These are phyloP conservation scores for Microplitis mediator DNA, from an alignment of 1,140 invertebrate species.

Conservation along the genomic window DNA sequence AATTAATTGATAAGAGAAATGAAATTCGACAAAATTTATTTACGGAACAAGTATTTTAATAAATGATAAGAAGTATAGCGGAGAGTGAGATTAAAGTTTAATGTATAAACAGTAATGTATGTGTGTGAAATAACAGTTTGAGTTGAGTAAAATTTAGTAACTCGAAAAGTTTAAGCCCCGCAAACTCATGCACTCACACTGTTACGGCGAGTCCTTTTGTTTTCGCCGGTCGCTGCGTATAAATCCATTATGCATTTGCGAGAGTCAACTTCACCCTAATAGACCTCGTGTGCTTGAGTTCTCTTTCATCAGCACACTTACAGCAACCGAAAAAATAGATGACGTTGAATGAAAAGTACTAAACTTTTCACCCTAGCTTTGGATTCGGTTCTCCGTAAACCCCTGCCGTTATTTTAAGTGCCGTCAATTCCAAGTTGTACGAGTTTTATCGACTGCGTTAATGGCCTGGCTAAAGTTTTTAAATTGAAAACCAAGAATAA, in stretches of 20 bases:
- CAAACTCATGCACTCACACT: background rate
- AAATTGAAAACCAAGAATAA: slow-evolving; percentile 12
- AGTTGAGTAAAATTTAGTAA: slow-evolving; percentile 12
- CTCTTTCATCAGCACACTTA: too few species aligned
- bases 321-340: too few species aligned
- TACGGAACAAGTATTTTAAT: too few species aligned
- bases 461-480: background rate
- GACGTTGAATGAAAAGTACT: background rate
- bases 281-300: slow-evolving; percentile 13
- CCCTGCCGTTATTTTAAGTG: slow-evolving; percentile 3
- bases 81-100: too few species aligned
- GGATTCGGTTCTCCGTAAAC: too few species aligned
- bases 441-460: slow-evolving; percentile 17
- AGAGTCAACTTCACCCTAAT: slow-evolving; percentile 22
- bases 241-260: slow-evolving; percentile 30
- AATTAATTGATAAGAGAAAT: too few species aligned
- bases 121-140: too few species aligned
- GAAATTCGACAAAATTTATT: too few species aligned
- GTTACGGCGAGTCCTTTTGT: background rate
- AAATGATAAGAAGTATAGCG: too few species aligned
- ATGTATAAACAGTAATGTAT: too few species aligned
- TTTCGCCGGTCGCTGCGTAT: slow-evolving; percentile 12
- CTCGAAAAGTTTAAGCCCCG: slow-evolving; percentile 11
- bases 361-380: background rate
- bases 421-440: slow-evolving; percentile 8